phyloP scores from a whole-genome alignment of 1,140 invertebrate genomes.

The Cotesia glomerata region DNA sequence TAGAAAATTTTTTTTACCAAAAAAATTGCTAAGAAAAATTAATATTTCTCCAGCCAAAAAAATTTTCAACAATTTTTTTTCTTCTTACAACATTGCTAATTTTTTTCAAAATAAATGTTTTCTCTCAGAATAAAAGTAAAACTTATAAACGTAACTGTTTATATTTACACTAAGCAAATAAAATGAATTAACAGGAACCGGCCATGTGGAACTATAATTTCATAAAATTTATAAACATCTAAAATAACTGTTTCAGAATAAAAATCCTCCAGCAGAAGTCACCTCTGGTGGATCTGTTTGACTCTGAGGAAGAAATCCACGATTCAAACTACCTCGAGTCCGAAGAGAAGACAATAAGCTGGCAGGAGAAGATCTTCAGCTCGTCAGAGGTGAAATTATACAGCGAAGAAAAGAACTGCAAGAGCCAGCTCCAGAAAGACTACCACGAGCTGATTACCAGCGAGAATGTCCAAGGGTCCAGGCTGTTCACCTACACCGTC shows the following conservation, averaged over 20 bases:
- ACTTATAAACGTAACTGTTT: slow-evolving; percentile 6
- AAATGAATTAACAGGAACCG: background rate
- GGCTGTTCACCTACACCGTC: slow-evolving; percentile 53
- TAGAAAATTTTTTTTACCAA: too few species aligned
- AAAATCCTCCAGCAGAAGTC: slow-evolving; percentile 58
- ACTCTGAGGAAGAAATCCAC: slow-evolving; percentile 51
- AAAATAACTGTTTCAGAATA: slow-evolving; percentile 48
- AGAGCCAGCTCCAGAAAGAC: slow-evolving; percentile 48
- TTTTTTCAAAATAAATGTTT: too few species aligned
- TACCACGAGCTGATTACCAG: slow-evolving; percentile 47
- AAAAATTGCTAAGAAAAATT: too few species aligned
- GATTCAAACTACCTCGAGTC: slow-evolving; percentile 53
- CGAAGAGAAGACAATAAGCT: slow-evolving; percentile 53
- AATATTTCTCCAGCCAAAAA: too few species aligned
- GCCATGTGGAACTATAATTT: slow-evolving; percentile 1
- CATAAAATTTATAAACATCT: background rate
- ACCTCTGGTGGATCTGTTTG: slow-evolving; percentile 53
- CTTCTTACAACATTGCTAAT: too few species aligned
- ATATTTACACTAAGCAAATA: background rate
- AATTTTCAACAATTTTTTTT: too few species aligned
- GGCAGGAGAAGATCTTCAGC: slow-evolving; percentile 61
- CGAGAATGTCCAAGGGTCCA: slow-evolving; percentile 37
- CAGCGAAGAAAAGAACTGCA: slow-evolving; percentile 53
- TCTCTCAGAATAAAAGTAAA: too few species aligned
- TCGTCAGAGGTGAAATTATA: slow-evolving; percentile 55